A percentile compares a stretch with the other conserved stretches of the same genome.
Conservation (phyloP, 2,888 invertebrate genomes). For the Corbicula japonica region DNA sequence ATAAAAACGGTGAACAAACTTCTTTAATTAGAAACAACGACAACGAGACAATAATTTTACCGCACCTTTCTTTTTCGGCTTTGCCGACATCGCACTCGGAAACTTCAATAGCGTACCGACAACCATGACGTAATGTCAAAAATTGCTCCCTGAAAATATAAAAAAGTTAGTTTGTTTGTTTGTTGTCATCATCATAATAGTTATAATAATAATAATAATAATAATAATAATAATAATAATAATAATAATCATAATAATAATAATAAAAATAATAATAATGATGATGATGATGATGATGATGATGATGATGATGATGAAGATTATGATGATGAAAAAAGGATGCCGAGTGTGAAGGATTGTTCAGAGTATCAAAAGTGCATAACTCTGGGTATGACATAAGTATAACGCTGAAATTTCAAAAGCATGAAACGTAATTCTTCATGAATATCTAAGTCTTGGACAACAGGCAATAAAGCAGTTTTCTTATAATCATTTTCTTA, state of each 20-base stretch:
- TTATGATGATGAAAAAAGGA: too few species aligned
- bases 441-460: too few species aligned
- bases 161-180: too few species aligned
- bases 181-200: neutral
- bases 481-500: too few species aligned
- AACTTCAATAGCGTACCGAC: slow-evolving; percentile 18
- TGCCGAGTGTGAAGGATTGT: neutral
- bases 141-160: too few species aligned
- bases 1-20: neutral
- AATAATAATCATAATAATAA: neutral
- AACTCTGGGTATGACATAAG: too few species aligned
- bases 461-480: too few species aligned
- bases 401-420: too few species aligned
- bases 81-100: slow-evolving; percentile 31
- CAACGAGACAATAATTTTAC: neutral
- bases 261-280: slow-evolving; percentile 6
- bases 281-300: slow-evolving; percentile 11
- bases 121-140: too few species aligned
- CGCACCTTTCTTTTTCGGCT: slow-evolving; percentile 42
- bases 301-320: too few species aligned
- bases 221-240: slow-evolving; percentile 2
- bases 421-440: too few species aligned
- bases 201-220: slow-evolving; percentile 8
- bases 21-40: neutral
- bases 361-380: too few species aligned